These are phyloP conservation scores for Trachymyrmex septentrionalis DNA, from an alignment of 1,140 invertebrate species.

Conservation along the genomic window DNA sequence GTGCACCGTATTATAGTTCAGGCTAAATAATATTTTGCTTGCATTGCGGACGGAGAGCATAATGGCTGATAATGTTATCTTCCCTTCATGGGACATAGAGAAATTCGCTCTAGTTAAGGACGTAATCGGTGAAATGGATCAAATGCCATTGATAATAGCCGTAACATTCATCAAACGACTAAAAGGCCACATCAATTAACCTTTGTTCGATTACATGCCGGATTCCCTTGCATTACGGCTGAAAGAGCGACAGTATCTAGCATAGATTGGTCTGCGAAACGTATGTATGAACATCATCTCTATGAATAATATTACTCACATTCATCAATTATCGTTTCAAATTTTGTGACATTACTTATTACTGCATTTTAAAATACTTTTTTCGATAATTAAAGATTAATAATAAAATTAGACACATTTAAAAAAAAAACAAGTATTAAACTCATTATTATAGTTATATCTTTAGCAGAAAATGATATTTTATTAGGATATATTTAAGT, in stretches of 20 bases:
- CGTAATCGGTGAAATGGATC: slow-evolving; percentile 62
- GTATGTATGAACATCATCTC: not conserved
- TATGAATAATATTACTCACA: not conserved
- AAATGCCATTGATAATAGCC: slow-evolving; percentile 64
- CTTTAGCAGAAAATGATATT: not conserved
- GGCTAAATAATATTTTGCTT: slow-evolving; percentile 47
- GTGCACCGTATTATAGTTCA: not conserved
- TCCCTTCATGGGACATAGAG: slow-evolving; percentile 36
- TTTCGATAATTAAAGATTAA: not conserved
- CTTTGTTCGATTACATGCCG: slow-evolving; percentile 55
- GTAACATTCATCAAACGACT: slow-evolving; percentile 62
- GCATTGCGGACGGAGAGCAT: not conserved
- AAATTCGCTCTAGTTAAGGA: slow-evolving; percentile 59
- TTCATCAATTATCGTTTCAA: not conserved
- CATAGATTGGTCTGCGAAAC: not conserved
- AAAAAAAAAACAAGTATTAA: not conserved
- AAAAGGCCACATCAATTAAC: slow-evolving; percentile 61
- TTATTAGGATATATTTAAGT: slow-evolving; percentile 11
- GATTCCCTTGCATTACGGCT: slow-evolving; percentile 38
- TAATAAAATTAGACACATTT: slow-evolving; percentile 3
- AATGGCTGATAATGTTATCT: slow-evolving; percentile 55
- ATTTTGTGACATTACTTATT: not conserved
- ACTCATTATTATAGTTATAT: not conserved
- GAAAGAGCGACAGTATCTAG: slow-evolving; percentile 54
- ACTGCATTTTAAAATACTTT: not conserved